phyloP scores from a whole-genome alignment of 2,113 vertebrate genomes.

The Pluvianellus socialis region DNA sequence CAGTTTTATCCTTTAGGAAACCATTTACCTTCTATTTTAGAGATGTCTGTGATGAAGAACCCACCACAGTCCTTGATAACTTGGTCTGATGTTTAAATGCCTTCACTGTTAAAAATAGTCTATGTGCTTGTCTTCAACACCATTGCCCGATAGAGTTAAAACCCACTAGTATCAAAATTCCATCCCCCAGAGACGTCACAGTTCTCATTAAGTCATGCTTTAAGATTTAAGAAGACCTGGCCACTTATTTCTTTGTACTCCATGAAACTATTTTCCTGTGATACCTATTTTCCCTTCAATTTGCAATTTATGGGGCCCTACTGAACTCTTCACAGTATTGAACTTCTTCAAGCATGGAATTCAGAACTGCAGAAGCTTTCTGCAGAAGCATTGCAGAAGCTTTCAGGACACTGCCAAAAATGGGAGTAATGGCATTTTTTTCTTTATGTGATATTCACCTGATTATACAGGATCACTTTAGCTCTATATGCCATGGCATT shows the following conservation, averaged over 20 bases:
- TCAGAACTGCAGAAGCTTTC: background rate
- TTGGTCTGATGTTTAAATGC: background rate
- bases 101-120: background rate
- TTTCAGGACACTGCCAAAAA: background rate
- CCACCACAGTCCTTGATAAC: background rate
- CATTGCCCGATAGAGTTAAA: background rate
- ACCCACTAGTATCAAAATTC: background rate
- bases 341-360: background rate
- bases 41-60: background rate
- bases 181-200: background rate
- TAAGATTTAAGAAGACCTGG: background rate
- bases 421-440: background rate
- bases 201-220: background rate
- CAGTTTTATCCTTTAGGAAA: background rate
- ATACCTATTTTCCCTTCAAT: background rate
- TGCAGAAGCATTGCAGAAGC: background rate
- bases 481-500: background rate
- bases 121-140: background rate
- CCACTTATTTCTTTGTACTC: background rate
- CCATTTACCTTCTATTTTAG: background rate
- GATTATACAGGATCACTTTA: background rate
- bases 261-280: background rate
- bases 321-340: background rate
- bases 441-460: background rate
- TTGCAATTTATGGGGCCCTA: background rate